Evolutionary conservation across 1,140 invertebrate genomes (phyloP).

Genomic region (Drosophila serrata): DNA sequence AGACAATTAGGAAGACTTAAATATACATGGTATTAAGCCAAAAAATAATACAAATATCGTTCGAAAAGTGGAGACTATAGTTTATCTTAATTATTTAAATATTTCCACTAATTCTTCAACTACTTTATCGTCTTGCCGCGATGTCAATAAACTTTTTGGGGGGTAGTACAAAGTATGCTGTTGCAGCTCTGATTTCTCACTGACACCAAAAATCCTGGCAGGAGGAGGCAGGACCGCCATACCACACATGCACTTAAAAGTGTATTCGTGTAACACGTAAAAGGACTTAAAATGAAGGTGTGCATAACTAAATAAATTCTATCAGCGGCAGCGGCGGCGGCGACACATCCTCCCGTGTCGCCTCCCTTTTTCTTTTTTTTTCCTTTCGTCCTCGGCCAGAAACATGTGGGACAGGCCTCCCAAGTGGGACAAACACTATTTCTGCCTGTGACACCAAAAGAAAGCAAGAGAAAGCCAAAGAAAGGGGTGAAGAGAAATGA

Average conservation of each 20-base stretch:
- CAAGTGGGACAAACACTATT: conserved; percentile 57
- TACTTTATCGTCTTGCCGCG: not conserved
- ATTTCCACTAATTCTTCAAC: not conserved
- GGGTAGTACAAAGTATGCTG: not conserved
- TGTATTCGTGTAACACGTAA: conserved; percentile 77
- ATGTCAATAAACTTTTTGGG: conserved; percentile 35
- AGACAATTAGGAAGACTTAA: too few species aligned
- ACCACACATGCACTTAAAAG: conserved; percentile 54
- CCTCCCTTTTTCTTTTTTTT: conserved; percentile 31
- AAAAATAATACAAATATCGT: not conserved
- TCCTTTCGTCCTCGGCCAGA: conserved; percentile 36
- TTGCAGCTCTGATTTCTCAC: conserved; percentile 17
- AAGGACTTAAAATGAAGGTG: conserved; percentile 78
- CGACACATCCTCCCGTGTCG: conserved; percentile 36
- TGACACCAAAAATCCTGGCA: conserved; percentile 19
- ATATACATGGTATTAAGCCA: too few species aligned
- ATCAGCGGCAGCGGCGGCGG: conserved; percentile 57
- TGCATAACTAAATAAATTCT: conserved; percentile 83
- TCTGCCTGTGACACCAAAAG: conserved; percentile 47
- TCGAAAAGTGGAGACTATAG: too few species aligned
- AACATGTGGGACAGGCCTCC: conserved; percentile 60
- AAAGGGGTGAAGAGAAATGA: too few species aligned
- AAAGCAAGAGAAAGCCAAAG: not conserved
- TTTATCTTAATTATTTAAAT: not conserved
- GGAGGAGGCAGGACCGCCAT: not conserved